These are phyloP conservation scores for Paratilapia polleni DNA, from an alignment of 2,113 vertebrate species.

Conservation along the genomic window DNA sequence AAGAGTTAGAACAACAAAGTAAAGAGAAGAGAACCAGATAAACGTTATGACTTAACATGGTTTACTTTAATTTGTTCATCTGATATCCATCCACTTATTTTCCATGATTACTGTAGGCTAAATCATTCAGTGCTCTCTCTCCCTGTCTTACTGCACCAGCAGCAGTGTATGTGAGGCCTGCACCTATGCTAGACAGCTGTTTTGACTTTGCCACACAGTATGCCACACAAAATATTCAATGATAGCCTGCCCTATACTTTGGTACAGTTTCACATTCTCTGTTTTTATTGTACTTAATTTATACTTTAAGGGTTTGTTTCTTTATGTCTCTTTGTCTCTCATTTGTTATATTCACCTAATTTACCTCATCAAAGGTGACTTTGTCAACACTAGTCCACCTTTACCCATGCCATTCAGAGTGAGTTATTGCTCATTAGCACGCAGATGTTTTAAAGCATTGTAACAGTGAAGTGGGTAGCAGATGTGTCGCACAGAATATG, in stretches of 20 bases:
- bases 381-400: slow-evolving; percentile 32
- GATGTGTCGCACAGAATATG: slow-evolving; percentile 46
- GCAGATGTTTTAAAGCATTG: slow-evolving; percentile 23
- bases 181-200: neutral
- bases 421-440: slow-evolving; percentile 41
- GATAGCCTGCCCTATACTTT: neutral
- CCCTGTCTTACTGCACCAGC: neutral
- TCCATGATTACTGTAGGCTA: neutral
- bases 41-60: neutral
- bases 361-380: neutral
- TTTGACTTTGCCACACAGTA: neutral
- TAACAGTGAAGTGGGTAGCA: slow-evolving; percentile 37
- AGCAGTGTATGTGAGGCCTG: neutral
- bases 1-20: neutral
- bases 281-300: neutral
- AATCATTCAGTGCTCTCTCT: neutral
- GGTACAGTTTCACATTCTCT: neutral
- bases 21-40: neutral
- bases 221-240: neutral
- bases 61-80: neutral
- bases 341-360: neutral
- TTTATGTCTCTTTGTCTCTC: neutral
- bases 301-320: neutral
- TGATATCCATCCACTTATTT: neutral
- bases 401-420: slow-evolving; percentile 2